A percentile compares a stretch with the other conserved stretches of the same genome.
phyloP scores from a whole-genome alignment of 1,140 invertebrate genomes.

The Palaemon carinicauda region DNA sequence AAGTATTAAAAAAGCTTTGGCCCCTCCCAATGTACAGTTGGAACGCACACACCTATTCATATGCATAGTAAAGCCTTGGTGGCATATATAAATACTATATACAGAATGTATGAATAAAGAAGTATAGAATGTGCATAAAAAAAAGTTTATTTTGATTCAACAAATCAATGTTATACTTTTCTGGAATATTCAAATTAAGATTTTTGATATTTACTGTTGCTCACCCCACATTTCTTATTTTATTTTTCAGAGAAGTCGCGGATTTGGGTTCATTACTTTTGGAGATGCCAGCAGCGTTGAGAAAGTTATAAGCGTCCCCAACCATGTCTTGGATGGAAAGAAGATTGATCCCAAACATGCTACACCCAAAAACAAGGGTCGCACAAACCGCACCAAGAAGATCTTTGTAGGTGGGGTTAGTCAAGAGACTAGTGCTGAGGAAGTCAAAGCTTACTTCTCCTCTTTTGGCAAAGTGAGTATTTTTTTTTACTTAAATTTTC shows the following conservation, averaged over 20 bases:
- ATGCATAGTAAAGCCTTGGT: neutral
- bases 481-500: too few species aligned
- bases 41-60: constrained; percentile 17
- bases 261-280: constrained; percentile 94
- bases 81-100: too few species aligned
- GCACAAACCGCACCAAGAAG: constrained; percentile 85
- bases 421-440: constrained; percentile 88
- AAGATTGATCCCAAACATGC: constrained; percentile 94
- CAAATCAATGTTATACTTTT: too few species aligned
- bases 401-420: constrained; percentile 92
- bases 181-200: too few species aligned
- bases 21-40: constrained; percentile 1
- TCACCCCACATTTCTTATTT: neutral
- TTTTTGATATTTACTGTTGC: neutral
- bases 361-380: constrained; percentile 85
- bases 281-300: constrained; percentile 87
- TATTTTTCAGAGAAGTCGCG: constrained; percentile 80
- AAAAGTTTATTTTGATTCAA: too few species aligned
- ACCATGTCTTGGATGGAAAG: constrained; percentile 92
- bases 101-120: neutral
- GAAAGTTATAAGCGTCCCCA: constrained; percentile 86
- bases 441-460: constrained; percentile 89
- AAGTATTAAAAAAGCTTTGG: constrained; percentile 1
- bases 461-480: constrained; percentile 83
- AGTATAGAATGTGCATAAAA: neutral